These are phyloP conservation scores for Neria commutata DNA, from an alignment of 2,888 invertebrate species.

Conservation along the genomic window DNA sequence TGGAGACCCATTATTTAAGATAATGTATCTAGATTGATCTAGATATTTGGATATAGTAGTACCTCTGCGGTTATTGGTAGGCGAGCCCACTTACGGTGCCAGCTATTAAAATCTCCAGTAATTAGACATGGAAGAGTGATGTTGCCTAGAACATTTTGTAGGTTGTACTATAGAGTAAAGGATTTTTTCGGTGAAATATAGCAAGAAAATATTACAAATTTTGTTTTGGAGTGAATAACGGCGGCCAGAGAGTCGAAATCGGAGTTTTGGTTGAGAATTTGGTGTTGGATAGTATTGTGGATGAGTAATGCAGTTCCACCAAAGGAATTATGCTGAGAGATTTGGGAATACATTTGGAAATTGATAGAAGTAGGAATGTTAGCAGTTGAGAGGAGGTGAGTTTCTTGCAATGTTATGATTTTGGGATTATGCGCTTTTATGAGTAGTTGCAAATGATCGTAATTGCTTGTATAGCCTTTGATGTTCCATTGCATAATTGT, in stretches of 20 bases:
- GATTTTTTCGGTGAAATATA: neutral
- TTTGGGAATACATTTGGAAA: neutral
- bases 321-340: neutral
- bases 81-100: neutral
- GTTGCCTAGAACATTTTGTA: too few relatives aligned
- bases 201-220: neutral
- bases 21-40: neutral
- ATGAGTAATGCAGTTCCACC: neutral
- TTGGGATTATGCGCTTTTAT: neutral
- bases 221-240: neutral
- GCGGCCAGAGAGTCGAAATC: neutral
- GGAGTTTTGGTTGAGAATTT: neutral
- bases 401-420: constrained; percentile 6
- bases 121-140: too few relatives aligned
- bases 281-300: neutral
- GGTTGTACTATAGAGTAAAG: too few relatives aligned
- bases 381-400: neutral
- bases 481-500: too few relatives aligned
- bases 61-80: neutral
- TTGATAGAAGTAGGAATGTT: neutral
- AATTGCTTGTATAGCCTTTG: too few relatives aligned
- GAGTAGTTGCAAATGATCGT: too few relatives aligned
- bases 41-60: too few relatives aligned
- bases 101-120: neutral
- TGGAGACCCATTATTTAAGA: neutral